Evolutionary conservation across 2,888 invertebrate species (phyloP), one percentile per base, ranked within the genome.

Genomic region (Limnephilus auricula): DNA sequence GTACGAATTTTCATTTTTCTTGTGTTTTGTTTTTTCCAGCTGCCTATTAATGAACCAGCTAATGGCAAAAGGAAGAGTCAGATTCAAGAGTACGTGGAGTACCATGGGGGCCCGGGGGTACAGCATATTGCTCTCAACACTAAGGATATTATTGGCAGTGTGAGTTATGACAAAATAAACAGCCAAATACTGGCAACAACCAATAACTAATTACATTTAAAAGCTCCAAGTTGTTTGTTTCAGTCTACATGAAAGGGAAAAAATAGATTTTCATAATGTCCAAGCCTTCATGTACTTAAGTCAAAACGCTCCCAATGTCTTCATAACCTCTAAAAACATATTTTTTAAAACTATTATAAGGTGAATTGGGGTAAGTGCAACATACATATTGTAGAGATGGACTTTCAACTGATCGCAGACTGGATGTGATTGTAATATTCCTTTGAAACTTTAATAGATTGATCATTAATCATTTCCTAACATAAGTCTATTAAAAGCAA

Each of bases 91-190:
- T 99, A 98, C 94, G 99, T 99, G 82, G 99, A 99, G 94, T 99
- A 99, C 94, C 99, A 99, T 94, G 99, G 99, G 0, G 99, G 99
- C 0, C 98, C 99, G 2, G 99, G 99, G 0, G 99, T 99, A 0
- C 99, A 99, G 95, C 99, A 99, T 94, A 99, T 99, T 93, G 99
- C 99, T 5, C 96, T 99, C n/a, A 99, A 99, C 94, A 99, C 99
- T 0, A 96, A 97, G 93, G 98, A 99, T 94, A 99, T 99, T 94
- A 98, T 99, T 93, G 94, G 95, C 89, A 96, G 98, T 80, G 99
- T 99, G 94, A 96, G 97, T 94, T 89, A 85, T 37, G 25, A 25
- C 25, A 50, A 50, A 50, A n/a, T 84, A 25, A 25, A 65, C 9
- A n/a, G 25, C 25, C 65, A n/a, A 65, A 25, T 25, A 9, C 25